phyloP scores from a whole-genome alignment of 2,797 vertebrate genomes.

The Masticophis lateralis region DNA sequence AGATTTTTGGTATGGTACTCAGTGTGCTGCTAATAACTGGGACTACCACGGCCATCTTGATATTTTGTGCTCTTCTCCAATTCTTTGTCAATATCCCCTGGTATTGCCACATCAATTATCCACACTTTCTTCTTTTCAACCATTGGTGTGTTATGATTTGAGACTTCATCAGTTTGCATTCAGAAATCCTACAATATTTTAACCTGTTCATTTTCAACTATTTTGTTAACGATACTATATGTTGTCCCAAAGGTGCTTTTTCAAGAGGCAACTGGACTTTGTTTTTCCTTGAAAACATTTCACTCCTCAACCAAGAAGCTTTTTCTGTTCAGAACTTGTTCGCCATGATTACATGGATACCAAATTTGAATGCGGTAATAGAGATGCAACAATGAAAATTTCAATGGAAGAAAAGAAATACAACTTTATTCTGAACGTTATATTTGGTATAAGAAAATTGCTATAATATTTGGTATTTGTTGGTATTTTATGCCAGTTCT shows the following conservation, averaged over 20 bases:
- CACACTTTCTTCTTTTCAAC: background rate
- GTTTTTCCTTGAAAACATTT: background rate
- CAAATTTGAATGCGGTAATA: background rate
- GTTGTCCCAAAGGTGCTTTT: background rate
- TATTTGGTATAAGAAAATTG: background rate
- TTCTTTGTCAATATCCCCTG: background rate
- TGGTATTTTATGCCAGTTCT: background rate
- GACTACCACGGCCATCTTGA: background rate
- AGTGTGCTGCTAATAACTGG: background rate
- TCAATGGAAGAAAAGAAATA: background rate
- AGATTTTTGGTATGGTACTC: background rate
- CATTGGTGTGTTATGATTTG: background rate
- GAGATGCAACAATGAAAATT: background rate
- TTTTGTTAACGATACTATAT: background rate
- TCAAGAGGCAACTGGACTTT: background rate
- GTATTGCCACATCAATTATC: background rate
- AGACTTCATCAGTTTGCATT: background rate
- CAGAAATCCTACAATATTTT: background rate
- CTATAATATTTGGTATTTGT: background rate
- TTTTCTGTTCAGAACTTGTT: background rate
- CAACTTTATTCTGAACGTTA: background rate
- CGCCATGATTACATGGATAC: background rate
- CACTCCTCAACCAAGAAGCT: background rate
- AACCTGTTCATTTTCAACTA: background rate
- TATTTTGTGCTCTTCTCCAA: background rate